Percentiles rank a stretch among this genome's conserved stretches.
phyloP scores from a whole-genome alignment of 2,113 vertebrate genomes.

The Formicarius rufipectus region DNA sequence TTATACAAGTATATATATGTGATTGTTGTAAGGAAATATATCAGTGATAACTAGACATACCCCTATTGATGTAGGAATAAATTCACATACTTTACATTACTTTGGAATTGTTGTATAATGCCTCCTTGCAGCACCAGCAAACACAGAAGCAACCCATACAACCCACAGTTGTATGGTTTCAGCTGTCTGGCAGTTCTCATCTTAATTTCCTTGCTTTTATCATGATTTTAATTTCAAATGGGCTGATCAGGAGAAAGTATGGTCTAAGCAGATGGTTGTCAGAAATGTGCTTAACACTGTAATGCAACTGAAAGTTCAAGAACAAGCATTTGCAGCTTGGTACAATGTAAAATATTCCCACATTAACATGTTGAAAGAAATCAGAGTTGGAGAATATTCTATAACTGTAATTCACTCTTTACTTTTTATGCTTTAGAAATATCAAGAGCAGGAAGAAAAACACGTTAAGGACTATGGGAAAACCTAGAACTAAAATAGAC shows the following conservation, averaged over 20 bases:
- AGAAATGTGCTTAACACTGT: slow-evolving; percentile 66
- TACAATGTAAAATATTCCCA: slow-evolving; percentile 9
- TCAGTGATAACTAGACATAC: background rate
- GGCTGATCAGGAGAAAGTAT: slow-evolving; percentile 34
- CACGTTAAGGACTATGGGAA: background rate
- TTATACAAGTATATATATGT: too few relatives aligned
- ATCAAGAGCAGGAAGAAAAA: slow-evolving; percentile 27
- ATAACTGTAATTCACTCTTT: slow-evolving; percentile 25
- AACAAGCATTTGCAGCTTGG: slow-evolving; percentile 9
- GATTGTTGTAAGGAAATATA: background rate
- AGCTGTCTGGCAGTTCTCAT: background rate
- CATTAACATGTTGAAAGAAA: slow-evolving; percentile 43
- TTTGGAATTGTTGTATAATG: background rate
- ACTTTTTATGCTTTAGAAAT: slow-evolving; percentile 36
- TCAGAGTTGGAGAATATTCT: slow-evolving; percentile 21
- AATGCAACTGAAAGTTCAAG: slow-evolving; percentile 21
- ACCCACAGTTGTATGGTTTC: background rate
- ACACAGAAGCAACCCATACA: background rate
- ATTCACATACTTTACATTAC: background rate
- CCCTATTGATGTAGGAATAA: background rate
- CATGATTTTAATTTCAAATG: slow-evolving; percentile 66
- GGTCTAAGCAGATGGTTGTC: slow-evolving; percentile 61
- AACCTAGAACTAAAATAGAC: slow-evolving; percentile 21
- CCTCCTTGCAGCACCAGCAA: background rate
- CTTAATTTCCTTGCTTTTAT: slow-evolving; percentile 52